Percentiles rank a stretch among this genome's conserved stretches.
These are phyloP conservation scores for Discoglossus pictus DNA, from an alignment of 2,797 vertebrate species.

Conservation along the genomic window DNA sequence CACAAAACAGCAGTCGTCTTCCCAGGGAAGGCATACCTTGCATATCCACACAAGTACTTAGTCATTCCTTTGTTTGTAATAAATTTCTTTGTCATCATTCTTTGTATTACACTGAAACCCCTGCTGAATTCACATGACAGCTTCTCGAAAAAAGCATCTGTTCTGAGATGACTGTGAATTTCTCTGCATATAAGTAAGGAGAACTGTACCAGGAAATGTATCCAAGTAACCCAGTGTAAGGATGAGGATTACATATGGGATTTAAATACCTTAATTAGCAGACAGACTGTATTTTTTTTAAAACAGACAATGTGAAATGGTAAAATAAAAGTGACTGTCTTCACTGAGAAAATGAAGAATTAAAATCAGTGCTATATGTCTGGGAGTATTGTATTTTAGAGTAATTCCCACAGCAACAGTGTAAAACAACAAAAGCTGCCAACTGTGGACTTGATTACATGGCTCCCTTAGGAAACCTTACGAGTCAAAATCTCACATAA, in stretches of 20 bases:
- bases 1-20: conserved; percentile 68
- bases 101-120: conserved; percentile 58
- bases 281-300: too few relatives aligned
- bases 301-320: too few relatives aligned
- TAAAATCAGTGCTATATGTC: too few relatives aligned
- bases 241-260: not conserved
- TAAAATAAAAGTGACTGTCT: too few relatives aligned
- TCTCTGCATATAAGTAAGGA: not conserved
- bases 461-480: too few relatives aligned
- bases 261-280: not conserved
- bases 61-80: conserved; percentile 52
- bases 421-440: conserved; percentile 15
- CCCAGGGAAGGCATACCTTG: conserved; percentile 23
- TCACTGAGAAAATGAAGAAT: too few relatives aligned
- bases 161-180: conserved; percentile 19
- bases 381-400: not conserved
- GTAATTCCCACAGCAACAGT: not conserved
- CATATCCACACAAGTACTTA: conserved; percentile 44
- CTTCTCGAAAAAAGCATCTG: conserved; percentile 57
- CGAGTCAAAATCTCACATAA: conserved; percentile 5
- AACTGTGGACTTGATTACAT: too few relatives aligned
- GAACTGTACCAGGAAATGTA: not conserved
- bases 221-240: not conserved
- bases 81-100: conserved; percentile 56
- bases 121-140: conserved; percentile 51